A percentile compares a stretch with the other conserved stretches of the same genome.
phyloP scores from a whole-genome alignment of 2,797 vertebrate genomes.

The Gymnodraco acuticeps region DNA sequence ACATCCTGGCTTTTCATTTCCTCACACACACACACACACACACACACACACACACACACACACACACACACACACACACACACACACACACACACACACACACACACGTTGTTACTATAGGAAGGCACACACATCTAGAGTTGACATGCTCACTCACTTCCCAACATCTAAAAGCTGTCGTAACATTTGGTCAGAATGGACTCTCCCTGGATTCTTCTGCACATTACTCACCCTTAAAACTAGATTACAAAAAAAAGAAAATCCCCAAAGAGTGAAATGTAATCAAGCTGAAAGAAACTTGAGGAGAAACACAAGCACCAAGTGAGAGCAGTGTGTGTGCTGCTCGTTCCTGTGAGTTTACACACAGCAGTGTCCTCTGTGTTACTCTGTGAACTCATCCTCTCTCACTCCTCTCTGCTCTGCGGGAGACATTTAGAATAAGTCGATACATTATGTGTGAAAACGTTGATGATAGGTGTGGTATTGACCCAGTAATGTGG shows the following conservation, averaged over 20 bases:
- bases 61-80: background rate
- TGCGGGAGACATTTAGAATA: constrained; percentile 11
- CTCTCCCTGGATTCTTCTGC: constrained; percentile 15
- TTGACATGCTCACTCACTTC: background rate
- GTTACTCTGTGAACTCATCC: background rate
- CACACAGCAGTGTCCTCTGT: background rate
- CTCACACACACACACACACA: background rate
- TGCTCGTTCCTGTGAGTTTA: background rate
- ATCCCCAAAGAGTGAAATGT: constrained; percentile 3
- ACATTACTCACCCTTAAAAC: background rate
- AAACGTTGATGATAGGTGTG: constrained; percentile 5
- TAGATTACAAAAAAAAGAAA: background rate
- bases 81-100: too few species aligned
- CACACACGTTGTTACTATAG: background rate
- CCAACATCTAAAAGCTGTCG: constrained; percentile 17
- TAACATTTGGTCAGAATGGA: constrained; percentile 48
- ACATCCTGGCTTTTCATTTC: constrained; percentile 24
- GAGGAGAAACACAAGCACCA: background rate
- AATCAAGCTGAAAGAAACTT: constrained; percentile 11
- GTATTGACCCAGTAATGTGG: constrained; percentile 31
- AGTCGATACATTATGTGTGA: constrained; percentile 20
- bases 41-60: background rate
- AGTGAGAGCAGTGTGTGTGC: too few species aligned
- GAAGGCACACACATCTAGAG: background rate
- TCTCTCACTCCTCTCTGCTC: background rate